phyloP scores from a whole-genome alignment of 1,140 invertebrate species.

The Pseudomyrmex dendroicus region DNA sequence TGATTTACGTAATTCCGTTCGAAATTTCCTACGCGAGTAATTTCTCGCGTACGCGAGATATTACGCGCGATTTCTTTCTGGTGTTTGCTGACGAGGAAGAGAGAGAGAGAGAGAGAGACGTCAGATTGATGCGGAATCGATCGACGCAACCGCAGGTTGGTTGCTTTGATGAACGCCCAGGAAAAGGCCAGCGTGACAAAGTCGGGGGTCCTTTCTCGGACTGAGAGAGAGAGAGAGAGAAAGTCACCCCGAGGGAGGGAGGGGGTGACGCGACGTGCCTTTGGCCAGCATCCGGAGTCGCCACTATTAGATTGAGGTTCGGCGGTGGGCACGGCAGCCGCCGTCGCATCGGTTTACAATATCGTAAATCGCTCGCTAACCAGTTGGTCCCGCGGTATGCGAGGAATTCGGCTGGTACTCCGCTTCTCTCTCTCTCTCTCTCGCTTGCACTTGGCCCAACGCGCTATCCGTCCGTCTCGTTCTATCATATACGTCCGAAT shows the following conservation, averaged over 20 bases:
- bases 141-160: background rate
- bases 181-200: slow-evolving; percentile 59
- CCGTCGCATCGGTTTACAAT: slow-evolving; percentile 83
- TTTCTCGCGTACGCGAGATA: no score
- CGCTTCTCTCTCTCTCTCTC: slow-evolving; percentile 29
- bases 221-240: background rate
- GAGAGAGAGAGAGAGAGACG: background rate
- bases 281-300: slow-evolving; percentile 75
- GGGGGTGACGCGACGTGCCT: slow-evolving; percentile 67
- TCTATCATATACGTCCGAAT: slow-evolving; percentile 61
- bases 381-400: slow-evolving; percentile 82
- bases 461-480: slow-evolving; percentile 57
- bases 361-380: slow-evolving; percentile 84
- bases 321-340: slow-evolving; percentile 72
- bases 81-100: background rate
- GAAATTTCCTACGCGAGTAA: no score
- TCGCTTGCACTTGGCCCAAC: slow-evolving; percentile 32
- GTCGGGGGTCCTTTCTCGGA: slow-evolving; percentile 41
- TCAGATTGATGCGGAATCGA: background rate
- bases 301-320: slow-evolving; percentile 83
- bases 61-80: no score
- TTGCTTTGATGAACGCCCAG: background rate
- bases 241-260: slow-evolving; percentile 47
- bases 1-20: no score
- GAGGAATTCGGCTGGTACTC: slow-evolving; percentile 79